These are phyloP conservation scores for Tribolium madens DNA, from an alignment of 1,140 invertebrate genomes.

Conservation along the genomic window DNA sequence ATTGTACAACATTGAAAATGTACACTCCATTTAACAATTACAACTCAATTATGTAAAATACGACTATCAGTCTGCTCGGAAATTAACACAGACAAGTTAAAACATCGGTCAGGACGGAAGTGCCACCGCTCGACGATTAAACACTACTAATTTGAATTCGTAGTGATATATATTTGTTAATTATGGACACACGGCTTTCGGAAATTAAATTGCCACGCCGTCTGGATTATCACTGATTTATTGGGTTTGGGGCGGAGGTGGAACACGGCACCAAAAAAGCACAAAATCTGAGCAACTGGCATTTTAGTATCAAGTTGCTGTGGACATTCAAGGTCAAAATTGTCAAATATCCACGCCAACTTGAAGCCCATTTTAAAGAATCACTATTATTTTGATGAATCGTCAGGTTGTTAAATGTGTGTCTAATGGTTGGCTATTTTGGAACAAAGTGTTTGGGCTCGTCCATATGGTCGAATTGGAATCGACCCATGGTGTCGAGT, in stretches of 20 bases:
- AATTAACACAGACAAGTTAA: conserved; percentile 64
- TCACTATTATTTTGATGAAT: too few species aligned
- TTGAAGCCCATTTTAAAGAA: too few species aligned
- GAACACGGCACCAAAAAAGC: neutral
- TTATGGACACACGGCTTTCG: conserved; percentile 59
- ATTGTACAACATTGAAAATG: conserved; percentile 60
- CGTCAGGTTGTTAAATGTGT: neutral
- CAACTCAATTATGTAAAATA: conserved; percentile 64
- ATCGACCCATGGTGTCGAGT: conserved; percentile 53
- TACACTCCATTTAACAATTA: conserved; percentile 65
- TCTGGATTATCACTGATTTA: conserved; percentile 55
- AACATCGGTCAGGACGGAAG: conserved; percentile 56
- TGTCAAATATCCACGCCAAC: too few species aligned
- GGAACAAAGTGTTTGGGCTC: too few species aligned
- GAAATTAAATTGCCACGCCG: conserved; percentile 58
- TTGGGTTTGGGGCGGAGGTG: neutral
- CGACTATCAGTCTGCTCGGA: conserved; percentile 61
- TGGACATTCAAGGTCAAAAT: too few species aligned
- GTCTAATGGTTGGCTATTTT: too few species aligned
- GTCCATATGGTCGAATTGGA: neutral
- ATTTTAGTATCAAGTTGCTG: too few species aligned
- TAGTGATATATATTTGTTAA: conserved; percentile 61
- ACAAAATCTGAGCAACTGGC: too few species aligned
- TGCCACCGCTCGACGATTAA: conserved; percentile 52
- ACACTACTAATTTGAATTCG: conserved; percentile 58